Evolutionary conservation across 53 echinoderm and acorn worm species (phyloP).

Genomic region (Zoroaster sp.): DNA sequence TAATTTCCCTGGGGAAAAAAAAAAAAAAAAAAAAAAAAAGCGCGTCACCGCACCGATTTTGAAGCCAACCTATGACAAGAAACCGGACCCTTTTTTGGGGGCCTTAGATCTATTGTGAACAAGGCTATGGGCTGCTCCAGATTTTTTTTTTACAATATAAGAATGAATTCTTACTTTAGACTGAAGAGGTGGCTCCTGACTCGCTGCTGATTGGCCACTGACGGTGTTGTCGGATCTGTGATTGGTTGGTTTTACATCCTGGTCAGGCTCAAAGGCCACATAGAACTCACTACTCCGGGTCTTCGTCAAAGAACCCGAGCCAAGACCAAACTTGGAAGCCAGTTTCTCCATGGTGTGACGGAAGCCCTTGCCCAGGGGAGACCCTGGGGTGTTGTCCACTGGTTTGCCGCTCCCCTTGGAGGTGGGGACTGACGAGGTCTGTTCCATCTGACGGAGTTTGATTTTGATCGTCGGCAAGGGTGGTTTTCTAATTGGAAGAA

Average conservation of each 20-base stretch:
- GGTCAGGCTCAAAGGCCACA: not conserved
- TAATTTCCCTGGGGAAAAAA: too few relatives aligned
- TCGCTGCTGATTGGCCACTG: conserved; percentile 34
- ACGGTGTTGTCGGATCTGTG: not conserved
- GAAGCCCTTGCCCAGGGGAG: conserved; percentile 51
- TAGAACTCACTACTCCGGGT: conserved; percentile 16
- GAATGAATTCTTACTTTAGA: not conserved
- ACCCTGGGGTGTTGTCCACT: conserved; percentile 4
- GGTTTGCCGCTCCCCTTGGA: conserved; percentile 10
- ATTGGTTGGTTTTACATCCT: conserved; percentile 14
- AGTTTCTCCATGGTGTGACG: conserved; percentile 70
- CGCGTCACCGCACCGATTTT: too few relatives aligned
- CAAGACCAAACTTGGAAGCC: conserved; percentile 73
- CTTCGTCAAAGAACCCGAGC: conserved; percentile 1
- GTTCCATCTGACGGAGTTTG: conserved; percentile 67
- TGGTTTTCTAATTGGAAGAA: conserved; percentile 32
- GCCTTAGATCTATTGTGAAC: too few relatives aligned
- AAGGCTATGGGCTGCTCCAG: too few relatives aligned
- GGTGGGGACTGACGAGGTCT: conserved; percentile 9
- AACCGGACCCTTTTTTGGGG: too few relatives aligned
- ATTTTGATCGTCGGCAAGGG: conserved; percentile 72
- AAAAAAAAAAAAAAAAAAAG: too few relatives aligned
- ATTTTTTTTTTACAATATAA: not conserved
- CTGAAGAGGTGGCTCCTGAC: conserved; percentile 8
- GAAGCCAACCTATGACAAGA: too few relatives aligned